These are phyloP conservation scores for Poecile montanus DNA, from an alignment of 2,797 vertebrate species.

Conservation along the genomic window DNA sequence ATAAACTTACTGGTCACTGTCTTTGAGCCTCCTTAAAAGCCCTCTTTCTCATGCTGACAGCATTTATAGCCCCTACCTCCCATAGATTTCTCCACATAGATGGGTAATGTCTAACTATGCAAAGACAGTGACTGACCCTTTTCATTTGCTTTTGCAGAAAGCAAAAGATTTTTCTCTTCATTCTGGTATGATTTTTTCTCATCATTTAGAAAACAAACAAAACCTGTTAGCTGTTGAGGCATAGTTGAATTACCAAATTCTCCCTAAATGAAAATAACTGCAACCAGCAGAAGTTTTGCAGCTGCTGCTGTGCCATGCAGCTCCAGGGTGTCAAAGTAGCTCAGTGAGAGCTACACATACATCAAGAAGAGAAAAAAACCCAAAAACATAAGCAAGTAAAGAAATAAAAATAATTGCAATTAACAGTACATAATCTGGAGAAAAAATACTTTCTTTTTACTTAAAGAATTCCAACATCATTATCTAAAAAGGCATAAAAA, in stretches of 20 bases:
- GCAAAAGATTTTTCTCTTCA: background rate
- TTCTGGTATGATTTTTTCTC: background rate
- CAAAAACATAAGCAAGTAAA: background rate
- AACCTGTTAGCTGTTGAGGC: background rate
- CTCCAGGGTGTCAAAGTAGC: background rate
- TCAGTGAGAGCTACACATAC: background rate
- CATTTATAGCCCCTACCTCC: background rate
- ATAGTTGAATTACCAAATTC: background rate
- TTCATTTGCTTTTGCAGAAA: background rate
- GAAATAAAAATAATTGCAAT: background rate
- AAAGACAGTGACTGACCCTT: background rate
- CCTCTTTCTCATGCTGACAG: background rate
- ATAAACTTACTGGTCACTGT: background rate
- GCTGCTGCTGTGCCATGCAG: fast-evolving
- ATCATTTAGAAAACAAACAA: background rate
- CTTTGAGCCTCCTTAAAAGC: background rate
- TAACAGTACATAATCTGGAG: background rate
- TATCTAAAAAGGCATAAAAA: background rate
- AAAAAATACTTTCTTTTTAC: background rate
- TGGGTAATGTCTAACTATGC: background rate
- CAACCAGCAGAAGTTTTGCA: background rate
- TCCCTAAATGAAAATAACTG: slow-evolving; percentile 26
- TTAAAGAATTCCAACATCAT: background rate
- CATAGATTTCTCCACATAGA: background rate
- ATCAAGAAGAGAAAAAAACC: background rate